Base-by-base conservation (phyloP, 37 sponge, comb jelly and placozoan species). In the Beroe forskalii region DNA sequence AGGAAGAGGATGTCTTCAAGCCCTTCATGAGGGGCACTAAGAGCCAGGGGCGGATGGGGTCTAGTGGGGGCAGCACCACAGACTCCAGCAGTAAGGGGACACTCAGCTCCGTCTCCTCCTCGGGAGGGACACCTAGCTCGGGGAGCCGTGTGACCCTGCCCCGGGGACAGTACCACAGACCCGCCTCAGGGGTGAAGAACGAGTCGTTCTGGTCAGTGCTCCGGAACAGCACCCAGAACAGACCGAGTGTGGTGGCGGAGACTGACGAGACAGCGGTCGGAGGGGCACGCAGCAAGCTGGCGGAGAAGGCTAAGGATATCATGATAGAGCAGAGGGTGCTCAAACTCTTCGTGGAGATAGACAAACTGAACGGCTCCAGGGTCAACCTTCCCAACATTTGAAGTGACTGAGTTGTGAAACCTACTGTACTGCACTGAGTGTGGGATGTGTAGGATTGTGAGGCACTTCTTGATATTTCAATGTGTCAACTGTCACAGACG, bases 121-220 rank as follows among this genome's bases (percentile, higher is more conserved):
- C 55, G 55, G 55, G 55, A 12, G 12, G 55, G 17, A 48, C 55
- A 6, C 6, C 12, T 48, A 48, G 55, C 12, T 6, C 55, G 55
- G 55, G 55, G 55, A 48, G 55, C 12, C 6, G 55, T 6, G 55
- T 48, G 12, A 12, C 55, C 55, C 55, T 48, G 12, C 12, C 55
- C 55, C 24, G 30, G 3, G 30, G 30, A 64, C 30, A 27, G 25
- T 28, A 22, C 17, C 86, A 80, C 48, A 2, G 86, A 9, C 14
- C 35, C 0, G 35, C 27, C 27, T 33, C 86, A 9, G n/a, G 55
- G 20, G 86, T 44, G 24, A 80, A 38, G 30, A 80, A 41, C 9
- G 40, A 80, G 24, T 27, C 33, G 72, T 80, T 80, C 55, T 80
- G 86, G 86, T 80, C 86, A 4, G 55, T 80, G 48, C 55, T 80